Conservation (phyloP, 2,113 vertebrate species). For the Phylloscopus trochilus region DNA sequence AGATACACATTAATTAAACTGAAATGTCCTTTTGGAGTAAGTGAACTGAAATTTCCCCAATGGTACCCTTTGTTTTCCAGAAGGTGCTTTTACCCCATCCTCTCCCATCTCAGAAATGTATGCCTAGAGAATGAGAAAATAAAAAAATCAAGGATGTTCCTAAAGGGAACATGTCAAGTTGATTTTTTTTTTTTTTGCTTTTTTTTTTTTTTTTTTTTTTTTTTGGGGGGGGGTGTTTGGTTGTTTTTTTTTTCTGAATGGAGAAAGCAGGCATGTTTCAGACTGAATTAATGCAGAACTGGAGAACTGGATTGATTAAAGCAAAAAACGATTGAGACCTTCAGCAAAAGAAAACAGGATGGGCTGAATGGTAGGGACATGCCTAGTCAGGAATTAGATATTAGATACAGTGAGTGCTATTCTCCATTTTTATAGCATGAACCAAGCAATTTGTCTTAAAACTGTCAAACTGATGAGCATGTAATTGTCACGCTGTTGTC, state of each 20-base stretch:
- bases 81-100: background rate
- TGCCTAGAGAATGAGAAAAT: background rate
- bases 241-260: background rate
- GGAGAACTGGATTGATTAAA: background rate
- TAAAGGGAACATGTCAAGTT: background rate
- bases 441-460: slow-evolving; percentile 18
- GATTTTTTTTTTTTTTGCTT: background rate
- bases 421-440: background rate
- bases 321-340: background rate
- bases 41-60: background rate
- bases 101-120: background rate
- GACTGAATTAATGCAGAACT: background rate
- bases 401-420: background rate
- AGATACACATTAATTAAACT: background rate
- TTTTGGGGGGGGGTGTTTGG: no score
- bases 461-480: slow-evolving; percentile 28
- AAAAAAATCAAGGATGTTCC: background rate
- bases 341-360: background rate
- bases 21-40: background rate
- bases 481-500: slow-evolving; percentile 17
- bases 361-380: background rate
- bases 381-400: background rate
- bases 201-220: background rate
- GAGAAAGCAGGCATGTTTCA: background rate
- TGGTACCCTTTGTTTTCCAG: background rate